phyloP scores from a whole-genome alignment of 2,888 invertebrate species.

The Andrena flavipes region DNA sequence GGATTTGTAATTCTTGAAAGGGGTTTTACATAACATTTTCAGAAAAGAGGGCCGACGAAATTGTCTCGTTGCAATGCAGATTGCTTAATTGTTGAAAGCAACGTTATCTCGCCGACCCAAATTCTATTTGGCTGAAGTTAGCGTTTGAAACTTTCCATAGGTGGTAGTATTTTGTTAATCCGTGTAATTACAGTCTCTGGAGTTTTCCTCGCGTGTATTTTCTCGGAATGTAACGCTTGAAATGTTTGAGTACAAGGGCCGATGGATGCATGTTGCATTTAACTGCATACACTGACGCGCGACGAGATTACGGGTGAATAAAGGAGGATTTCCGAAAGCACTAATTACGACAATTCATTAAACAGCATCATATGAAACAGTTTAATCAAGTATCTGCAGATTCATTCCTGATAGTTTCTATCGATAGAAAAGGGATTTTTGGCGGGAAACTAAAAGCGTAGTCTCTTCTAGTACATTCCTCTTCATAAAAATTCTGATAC shows the following conservation, averaged over 20 bases:
- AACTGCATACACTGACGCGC: not conserved
- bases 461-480: not conserved
- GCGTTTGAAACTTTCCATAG: not conserved
- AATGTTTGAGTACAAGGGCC: not conserved
- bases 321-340: not conserved
- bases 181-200: not conserved
- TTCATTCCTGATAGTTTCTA: too few relatives aligned
- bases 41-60: not conserved
- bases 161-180: not conserved
- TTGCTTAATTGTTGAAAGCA: not conserved
- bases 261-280: not conserved
- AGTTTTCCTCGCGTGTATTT: constrained; percentile 9
- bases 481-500: not conserved
- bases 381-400: too few relatives aligned
- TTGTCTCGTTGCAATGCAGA: not conserved
- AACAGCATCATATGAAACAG: not conserved
- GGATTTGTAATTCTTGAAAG: not conserved
- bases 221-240: not conserved
- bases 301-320: not conserved
- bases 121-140: not conserved
- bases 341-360: not conserved
- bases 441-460: too few relatives aligned
- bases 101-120: not conserved
- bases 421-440: too few relatives aligned
- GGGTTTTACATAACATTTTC: not conserved